phyloP scores from a whole-genome alignment of 2,888 invertebrate species.

The Deladenus siricidicola region DNA sequence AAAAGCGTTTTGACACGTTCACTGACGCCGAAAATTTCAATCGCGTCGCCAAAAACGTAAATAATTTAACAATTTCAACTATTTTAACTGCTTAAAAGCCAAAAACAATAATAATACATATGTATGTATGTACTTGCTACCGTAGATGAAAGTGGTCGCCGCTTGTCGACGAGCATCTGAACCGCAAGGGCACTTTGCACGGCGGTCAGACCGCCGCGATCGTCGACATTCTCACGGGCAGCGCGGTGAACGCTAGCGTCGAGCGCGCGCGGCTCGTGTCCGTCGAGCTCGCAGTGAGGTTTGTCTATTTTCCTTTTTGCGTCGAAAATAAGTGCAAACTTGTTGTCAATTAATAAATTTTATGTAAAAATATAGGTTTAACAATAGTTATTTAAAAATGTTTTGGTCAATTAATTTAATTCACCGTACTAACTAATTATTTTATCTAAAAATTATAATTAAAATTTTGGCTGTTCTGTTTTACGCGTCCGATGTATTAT shows the following conservation, averaged over 20 bases:
- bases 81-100: no score
- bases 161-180: slow-evolving; percentile 39
- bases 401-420: no score
- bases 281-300: slow-evolving; percentile 45
- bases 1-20: slow-evolving; percentile 13
- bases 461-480: no score
- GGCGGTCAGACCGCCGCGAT: slow-evolving; percentile 45
- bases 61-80: no score
- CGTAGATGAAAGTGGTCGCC: not conserved
- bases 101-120: not conserved
- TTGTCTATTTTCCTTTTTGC: slow-evolving; percentile 1
- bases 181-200: slow-evolving; percentile 48
- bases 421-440: no score
- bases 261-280: slow-evolving; percentile 35
- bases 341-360: not conserved
- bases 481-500: no score
- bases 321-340: not conserved
- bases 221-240: slow-evolving; percentile 35
- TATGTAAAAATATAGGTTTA: no score
- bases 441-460: no score
- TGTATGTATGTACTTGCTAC: not conserved
- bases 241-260: not conserved
- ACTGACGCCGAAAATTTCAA: slow-evolving; percentile 37
- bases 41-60: slow-evolving; percentile 41
- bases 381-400: no score